Evolutionary conservation across 2,113 vertebrate species (phyloP).

Genomic region (Steatornis caripensis): DNA sequence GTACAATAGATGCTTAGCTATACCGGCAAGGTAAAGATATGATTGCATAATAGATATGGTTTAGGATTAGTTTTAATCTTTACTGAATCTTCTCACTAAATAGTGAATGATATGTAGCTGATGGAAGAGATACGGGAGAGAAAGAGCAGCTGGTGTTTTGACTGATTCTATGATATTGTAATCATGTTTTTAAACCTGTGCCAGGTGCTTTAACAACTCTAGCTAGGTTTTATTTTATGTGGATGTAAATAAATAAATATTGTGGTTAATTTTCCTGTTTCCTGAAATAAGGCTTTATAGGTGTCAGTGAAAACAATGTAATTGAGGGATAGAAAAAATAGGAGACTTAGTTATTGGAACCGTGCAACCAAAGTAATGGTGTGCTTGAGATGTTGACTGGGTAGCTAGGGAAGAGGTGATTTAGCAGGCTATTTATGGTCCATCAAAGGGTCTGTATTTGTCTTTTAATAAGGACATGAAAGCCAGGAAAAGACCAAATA

Average conservation of each 20-base stretch:
- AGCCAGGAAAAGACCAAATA: neutral
- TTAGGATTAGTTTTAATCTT: conserved; percentile 27
- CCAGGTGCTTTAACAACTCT: conserved; percentile 13
- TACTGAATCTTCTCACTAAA: conserved; percentile 15
- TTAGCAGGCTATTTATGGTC: neutral
- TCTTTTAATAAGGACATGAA: neutral
- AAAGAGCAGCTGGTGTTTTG: conserved; percentile 49
- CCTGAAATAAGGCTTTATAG: conserved; percentile 26
- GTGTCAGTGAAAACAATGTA: neutral
- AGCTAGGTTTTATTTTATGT: conserved; percentile 2
- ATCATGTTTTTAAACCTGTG: conserved; percentile 2
- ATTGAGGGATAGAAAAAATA: neutral
- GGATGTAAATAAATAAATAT: conserved; percentile 41
- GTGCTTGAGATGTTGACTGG: neutral
- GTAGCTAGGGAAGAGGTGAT: neutral
- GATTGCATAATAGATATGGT: conserved; percentile 10
- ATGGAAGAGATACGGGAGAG: conserved; percentile 20
- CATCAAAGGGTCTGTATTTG: neutral
- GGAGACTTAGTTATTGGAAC: neutral
- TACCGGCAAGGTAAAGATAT: neutral
- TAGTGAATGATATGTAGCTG: conserved; percentile 12
- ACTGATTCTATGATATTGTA: conserved; percentile 24
- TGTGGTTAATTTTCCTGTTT: conserved; percentile 32
- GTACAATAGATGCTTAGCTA: neutral
- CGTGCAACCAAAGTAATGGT: neutral